Evolutionary conservation across 2,888 invertebrate species (phyloP).

Genomic region (Lepidocyrtoides sp.): DNA sequence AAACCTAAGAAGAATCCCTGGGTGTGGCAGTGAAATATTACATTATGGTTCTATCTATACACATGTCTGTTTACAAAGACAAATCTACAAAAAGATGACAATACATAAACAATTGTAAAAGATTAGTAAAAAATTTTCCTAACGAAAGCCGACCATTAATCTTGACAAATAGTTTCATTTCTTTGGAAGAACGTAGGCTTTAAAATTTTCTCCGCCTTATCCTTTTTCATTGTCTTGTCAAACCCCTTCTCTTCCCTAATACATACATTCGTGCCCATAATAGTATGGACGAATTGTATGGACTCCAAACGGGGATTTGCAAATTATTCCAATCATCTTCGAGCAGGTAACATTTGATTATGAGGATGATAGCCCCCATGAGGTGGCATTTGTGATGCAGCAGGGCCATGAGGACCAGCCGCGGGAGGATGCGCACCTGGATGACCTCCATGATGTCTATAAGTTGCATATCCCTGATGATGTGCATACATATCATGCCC

Average conservation of each 20-base stretch:
- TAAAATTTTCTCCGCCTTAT: neutral
- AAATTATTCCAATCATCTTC: slow-evolving; percentile 81
- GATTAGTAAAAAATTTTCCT: neutral
- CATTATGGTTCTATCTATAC: slow-evolving; percentile 30
- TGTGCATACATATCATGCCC: slow-evolving; percentile 76
- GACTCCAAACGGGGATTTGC: neutral
- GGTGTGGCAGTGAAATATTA: slow-evolving; percentile 78
- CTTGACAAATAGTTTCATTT: neutral
- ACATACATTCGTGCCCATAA: neutral
- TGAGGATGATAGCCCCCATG: slow-evolving; percentile 76
- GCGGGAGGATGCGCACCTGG: slow-evolving; percentile 74
- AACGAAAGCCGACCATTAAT: neutral
- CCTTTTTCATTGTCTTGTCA: neutral
- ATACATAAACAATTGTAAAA: neutral
- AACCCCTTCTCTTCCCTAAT: neutral
- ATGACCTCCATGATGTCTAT: slow-evolving; percentile 58
- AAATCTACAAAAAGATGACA: slow-evolving; percentile 25
- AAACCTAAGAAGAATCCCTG: slow-evolving; percentile 72
- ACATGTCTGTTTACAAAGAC: slow-evolving; percentile 21
- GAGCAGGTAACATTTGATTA: slow-evolving; percentile 81
- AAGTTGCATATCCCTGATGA: slow-evolving; percentile 61
- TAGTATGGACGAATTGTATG: no score
- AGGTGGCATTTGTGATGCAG: slow-evolving; percentile 66
- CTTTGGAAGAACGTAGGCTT: neutral
- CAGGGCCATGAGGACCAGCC: slow-evolving; percentile 39